A percentile compares a stretch with the other conserved stretches of the same genome.
These are phyloP conservation scores for Plusia festucae DNA, from an alignment of 2,888 invertebrate species.

Conservation along the genomic window DNA sequence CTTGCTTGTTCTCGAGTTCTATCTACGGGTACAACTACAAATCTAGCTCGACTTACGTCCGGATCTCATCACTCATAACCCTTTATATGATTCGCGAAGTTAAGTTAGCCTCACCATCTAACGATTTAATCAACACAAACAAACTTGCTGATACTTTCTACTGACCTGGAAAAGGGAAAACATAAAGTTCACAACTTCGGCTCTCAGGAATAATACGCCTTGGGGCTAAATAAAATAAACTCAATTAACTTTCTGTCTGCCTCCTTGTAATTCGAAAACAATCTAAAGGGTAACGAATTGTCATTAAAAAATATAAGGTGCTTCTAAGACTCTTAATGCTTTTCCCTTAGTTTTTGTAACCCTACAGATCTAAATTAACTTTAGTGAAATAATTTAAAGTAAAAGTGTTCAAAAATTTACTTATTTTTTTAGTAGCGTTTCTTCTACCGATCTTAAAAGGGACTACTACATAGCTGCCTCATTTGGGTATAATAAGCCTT, in stretches of 20 bases:
- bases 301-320: constrained; percentile 1
- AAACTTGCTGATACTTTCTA: not conserved
- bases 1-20: constrained; percentile 52
- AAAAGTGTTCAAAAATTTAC: not conserved
- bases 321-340: not conserved
- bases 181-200: constrained; percentile 1
- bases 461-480: not conserved
- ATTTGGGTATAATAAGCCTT: not conserved
- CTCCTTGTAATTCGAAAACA: not conserved
- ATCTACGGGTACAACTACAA: constrained; percentile 29
- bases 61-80: constrained; percentile 26
- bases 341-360: not conserved
- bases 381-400: not conserved
- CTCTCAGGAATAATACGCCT: constrained; percentile 8
- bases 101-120: constrained; percentile 1
- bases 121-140: constrained; percentile 17
- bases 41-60: constrained; percentile 17
- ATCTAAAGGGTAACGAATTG: not conserved
- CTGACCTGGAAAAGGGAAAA: constrained; percentile 5
- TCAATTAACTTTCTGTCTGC: not conserved
- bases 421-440: not conserved
- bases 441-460: not conserved
- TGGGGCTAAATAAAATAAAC: constrained; percentile 10
- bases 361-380: not conserved
- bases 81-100: constrained; percentile 22